phyloP scores from a whole-genome alignment of 2,797 vertebrate species.

The Eremophila alpestris region DNA sequence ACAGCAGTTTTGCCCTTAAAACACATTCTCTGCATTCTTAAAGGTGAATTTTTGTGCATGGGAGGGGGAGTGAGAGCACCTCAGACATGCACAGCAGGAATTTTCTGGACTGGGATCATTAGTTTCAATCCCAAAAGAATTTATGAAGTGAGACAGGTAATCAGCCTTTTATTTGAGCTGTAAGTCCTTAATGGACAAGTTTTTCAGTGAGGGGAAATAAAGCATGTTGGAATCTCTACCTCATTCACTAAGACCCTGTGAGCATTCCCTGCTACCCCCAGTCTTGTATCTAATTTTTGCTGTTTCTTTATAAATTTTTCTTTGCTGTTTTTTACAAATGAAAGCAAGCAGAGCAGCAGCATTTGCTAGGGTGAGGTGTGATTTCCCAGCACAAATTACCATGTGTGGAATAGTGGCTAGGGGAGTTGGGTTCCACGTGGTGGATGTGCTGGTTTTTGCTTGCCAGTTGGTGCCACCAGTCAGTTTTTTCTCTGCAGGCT shows the following conservation, averaged over 20 bases:
- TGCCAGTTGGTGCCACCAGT: conserved; percentile 89
- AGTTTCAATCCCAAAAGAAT: not conserved
- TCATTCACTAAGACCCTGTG: not conserved
- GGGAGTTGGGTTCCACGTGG: conserved; percentile 85
- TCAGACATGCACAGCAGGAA: not conserved
- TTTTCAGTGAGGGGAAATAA: not conserved
- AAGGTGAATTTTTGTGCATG: accelerated
- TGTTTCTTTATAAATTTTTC: too few species aligned
- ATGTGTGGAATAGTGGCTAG: conserved; percentile 81
- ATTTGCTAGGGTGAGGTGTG: not conserved
- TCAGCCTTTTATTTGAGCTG: not conserved
- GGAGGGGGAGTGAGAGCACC: not conserved
- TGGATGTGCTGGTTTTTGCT: conserved; percentile 83
- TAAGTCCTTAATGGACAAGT: not conserved
- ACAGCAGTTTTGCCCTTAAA: not conserved
- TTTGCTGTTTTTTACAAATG: not conserved
- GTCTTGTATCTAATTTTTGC: not conserved
- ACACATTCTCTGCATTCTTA: not conserved
- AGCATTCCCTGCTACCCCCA: not conserved
- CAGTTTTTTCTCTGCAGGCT: conserved; percentile 85
- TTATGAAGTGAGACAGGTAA: not conserved
- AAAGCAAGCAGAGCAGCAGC: not conserved
- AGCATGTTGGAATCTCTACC: not conserved
- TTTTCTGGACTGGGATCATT: not conserved
- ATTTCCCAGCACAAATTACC: conserved; percentile 73